Evolutionary conservation across 2,888 invertebrate genomes (phyloP), one percentile per base, ranked within the genome.

Genomic region (Leptinotarsa tumamoca): DNA sequence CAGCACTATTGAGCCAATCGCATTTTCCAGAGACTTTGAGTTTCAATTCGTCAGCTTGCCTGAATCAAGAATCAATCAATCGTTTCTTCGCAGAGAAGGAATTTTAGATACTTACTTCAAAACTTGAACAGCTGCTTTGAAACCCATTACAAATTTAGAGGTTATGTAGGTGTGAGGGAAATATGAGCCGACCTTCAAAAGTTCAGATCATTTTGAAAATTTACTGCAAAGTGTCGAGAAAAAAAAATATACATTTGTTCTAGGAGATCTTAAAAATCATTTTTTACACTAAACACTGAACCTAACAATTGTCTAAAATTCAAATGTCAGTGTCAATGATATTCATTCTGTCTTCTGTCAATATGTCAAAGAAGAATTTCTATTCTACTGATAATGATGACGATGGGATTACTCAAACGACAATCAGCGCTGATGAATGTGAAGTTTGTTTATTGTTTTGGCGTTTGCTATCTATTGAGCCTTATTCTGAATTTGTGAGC

Each of bases 41-140:
- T 87, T 94, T 94, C 81, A 94, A 89, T 83, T 93, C 92, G 87
- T 94, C 94, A 82, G 94, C 94, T 90, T 94, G 93, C 87, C 94
- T 94, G 79, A 56, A 87, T 84, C 68, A 33, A 49, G 56, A 68
- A 23, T 27, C 63, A 61, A 63, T 69, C 51, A 68, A 23, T 68
- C 68, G 0, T 71, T 27, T n/a, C 17, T 52, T n/a, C 17, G 14
- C 17, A 17, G 3, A n/a, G 18, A 17, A 50, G 23, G 67, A 54
- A 56, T 67, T 67, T 3, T 23, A 4, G 17, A 51, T 75, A 89
- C 90, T 89, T 89, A 94, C 94, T 93, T 93, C 83, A 94, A 90
- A 89, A 94, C 93, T 89, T 94, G 93, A 84, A 93, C 92, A 87
- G 94, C 94, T 86, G 93, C 93, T 89, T 93, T 94, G 89, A 93